Base-by-base conservation (phyloP, 2,797 vertebrate species). In the Oryzias sinensis region DNA sequence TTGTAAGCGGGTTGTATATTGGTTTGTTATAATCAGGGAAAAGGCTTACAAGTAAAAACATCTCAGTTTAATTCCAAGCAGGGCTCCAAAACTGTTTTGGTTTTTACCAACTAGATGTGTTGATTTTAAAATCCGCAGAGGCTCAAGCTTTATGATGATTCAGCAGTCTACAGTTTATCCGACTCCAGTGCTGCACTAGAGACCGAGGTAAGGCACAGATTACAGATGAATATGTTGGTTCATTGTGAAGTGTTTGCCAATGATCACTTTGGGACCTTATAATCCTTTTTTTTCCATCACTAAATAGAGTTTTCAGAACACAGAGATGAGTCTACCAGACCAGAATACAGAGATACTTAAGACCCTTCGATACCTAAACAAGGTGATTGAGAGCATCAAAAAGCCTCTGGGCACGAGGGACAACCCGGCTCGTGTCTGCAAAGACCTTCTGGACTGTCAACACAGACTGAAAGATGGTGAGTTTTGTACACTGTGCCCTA, bases 381-480 rank as follows among this genome's bases (percentile, higher is more conserved):
- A 89, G 49, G 89, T 99, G 72, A 90, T 99, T 49, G 92, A 94
- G 64, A 93, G 91, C 87, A 97, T 99, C 83, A 97, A 93, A 86
- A 93, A 93, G 54, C 97, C 97, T 27, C 89, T 95, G 22, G 97
- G 97, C 50, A 95, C 95, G 0, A 90, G 83, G 49, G 94, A 96
- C 63, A 98, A 98, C 78, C 97, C 97, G 8, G 96, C 94, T 49
- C 95, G 95, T 7, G 90, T 97, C 87, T 99, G 97, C 77, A 95
- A 92, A 87, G 97, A 99, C 81, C 88, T 99, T 82, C 89, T 98
- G 14, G 87, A 94, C 87, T 99, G 97, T 89, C 92, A 92, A 64
- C 90, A 87, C 18, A 92, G 91, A 85, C 88, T 93, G 47, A 79
- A 90, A 14, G 93, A 99, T 22, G 97, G 97, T 99, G 92, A 70